Base-by-base conservation (phyloP, 1,140 invertebrate species). In the Cyclargus thomasi region DNA sequence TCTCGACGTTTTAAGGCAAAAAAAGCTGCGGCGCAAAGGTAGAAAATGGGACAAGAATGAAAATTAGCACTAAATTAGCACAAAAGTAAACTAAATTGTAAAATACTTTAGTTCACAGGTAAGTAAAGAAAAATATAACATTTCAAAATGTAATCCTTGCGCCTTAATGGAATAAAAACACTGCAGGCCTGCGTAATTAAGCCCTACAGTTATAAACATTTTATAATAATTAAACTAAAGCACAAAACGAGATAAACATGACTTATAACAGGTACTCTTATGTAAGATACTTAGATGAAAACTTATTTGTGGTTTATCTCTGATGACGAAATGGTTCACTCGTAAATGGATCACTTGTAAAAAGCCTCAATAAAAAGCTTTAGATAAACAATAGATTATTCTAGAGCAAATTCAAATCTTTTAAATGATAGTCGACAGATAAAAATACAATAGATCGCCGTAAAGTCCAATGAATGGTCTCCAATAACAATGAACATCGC, bases 401-500 rank as follows among this genome's bases (percentile, higher is more conserved):
- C 17, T 55, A 55, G 53, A 21, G 14, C 20, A 14, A 20, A 18
- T 59, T 20, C 17, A 59, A 59, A 55, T 55, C 16, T 59, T 20
- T 18, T 21, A 20, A 59, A 20, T 10, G 39, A 18, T 59, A 59
- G 21, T 20, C 2, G 11, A 59, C 2, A 59, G 55, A 59, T 59
- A 18, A 59, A 18, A 11, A 2, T 21, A 59, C 18, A 59, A 55
- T 59, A 20, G 55, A 20, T 18, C 21, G 55, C 18, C 55, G 55
- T 22, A 21, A 59, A 20, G 5, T 59, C 18, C 55, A 20, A 20
- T 59, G 20, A 59, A 59, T 21, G 55, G 20, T 11, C 7, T 59
- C 18, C 55, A 59, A 22, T 59, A 59, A 59, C 18, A 59, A 59
- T 59, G 20, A 59, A 59, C 55, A 20, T 59, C 20, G 6, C n/a